Evolutionary conservation across 2,888 invertebrate species (phyloP), one percentile per base, ranked within the genome.

Genomic region (Resseliella maxima): DNA sequence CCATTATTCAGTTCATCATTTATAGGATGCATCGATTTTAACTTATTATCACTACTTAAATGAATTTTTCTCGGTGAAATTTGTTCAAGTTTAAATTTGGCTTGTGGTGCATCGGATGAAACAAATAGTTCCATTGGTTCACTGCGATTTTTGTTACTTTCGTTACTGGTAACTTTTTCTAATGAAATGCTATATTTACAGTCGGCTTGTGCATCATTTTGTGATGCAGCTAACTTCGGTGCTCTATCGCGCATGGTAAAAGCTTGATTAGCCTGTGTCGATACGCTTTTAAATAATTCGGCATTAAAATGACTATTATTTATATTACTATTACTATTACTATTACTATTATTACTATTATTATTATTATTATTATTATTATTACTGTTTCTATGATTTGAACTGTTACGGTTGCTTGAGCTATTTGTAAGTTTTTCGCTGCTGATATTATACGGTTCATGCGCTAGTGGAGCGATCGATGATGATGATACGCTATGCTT

Each of bases 121-220:
- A 72, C 31, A 18, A 31, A 31, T 31, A 31, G 31, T 72, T 72
- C 31, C 72, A 72, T 72, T 31, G 72, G 12, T 72, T 72, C 31
- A 31, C 18, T 72, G 72, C 35, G 72, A 72, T 1, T 72, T 18
- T 59, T 15, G 15, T 59, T 59, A 24, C 27, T 59, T 27, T 72
- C 72, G n/a, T 72, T 72, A 72, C n/a, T 72, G 72, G 72, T 72
- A 72, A 72, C 72, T 35, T 72, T 72, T 72, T 72, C 72, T 31
- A 72, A 15, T 72, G 72, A 72, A 72, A 72, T 72, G 72, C 72
- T 72, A 72, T 72, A 72, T 72, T 31, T 72, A 72, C 72, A 72
- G 15, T 72, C 72, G 72, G 72, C 15, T 18, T 10, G 0, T 31
- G 31, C 35, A 72, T 72, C 72, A 15, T 31, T 21, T 12, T 15